Conservation (phyloP, 1,140 invertebrate species). For the Lucilia cuprina region DNA sequence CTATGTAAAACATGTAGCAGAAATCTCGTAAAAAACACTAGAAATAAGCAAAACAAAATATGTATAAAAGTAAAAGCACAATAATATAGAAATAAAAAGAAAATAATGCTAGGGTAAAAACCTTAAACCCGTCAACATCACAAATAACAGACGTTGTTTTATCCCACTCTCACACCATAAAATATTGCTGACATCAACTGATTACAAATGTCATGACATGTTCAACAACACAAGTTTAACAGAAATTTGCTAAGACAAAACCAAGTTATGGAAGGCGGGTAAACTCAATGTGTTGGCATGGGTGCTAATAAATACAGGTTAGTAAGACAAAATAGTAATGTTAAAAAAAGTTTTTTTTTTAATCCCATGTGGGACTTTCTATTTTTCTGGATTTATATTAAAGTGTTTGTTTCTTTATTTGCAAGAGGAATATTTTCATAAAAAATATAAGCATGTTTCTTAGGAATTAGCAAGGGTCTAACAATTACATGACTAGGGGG, state of each 20-base stretch:
- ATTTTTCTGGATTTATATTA: too few relatives aligned
- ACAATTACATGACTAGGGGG: too few relatives aligned
- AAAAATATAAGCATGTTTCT: too few relatives aligned
- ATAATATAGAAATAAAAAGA: not conserved
- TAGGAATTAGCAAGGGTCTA: too few relatives aligned
- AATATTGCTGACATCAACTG: not conserved
- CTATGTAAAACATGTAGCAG: not conserved
- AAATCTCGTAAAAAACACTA: not conserved
- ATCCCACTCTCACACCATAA: not conserved
- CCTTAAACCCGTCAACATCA: not conserved
- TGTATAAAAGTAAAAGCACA: not conserved
- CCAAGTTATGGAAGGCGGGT: too few relatives aligned
- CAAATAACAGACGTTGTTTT: not conserved
- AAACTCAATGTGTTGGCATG: too few relatives aligned
- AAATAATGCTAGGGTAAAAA: not conserved
- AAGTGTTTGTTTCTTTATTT: too few relatives aligned
- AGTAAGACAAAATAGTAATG: too few relatives aligned
- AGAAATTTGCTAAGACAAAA: not conserved
- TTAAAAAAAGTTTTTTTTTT: too few relatives aligned
- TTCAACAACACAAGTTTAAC: not conserved
- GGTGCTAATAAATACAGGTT: too few relatives aligned
- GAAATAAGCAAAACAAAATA: not conserved
- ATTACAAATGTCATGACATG: constrained; percentile 2
- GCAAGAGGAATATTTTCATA: too few relatives aligned
- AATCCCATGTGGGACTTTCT: too few relatives aligned